A percentile compares a stretch with the other conserved stretches of the same genome.
Conservation (phyloP, 2,113 vertebrate species). For the Pica pica region DNA sequence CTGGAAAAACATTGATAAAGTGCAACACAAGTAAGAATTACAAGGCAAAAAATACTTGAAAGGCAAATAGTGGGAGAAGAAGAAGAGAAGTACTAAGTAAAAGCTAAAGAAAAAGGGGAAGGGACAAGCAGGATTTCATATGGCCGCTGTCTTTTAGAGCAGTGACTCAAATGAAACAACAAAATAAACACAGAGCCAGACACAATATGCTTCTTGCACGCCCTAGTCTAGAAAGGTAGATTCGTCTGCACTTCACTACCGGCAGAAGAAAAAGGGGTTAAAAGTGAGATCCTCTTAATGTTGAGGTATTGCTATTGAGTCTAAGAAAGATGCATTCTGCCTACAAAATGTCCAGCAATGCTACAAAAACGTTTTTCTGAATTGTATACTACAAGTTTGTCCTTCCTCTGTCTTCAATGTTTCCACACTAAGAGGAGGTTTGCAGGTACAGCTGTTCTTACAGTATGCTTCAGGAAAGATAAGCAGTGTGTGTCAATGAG, state of each 20-base stretch:
- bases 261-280: not conserved
- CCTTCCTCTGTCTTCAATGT: not conserved
- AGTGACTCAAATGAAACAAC: not conserved
- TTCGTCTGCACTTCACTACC: not conserved
- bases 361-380: not conserved
- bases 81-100: not conserved
- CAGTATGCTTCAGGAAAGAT: not conserved
- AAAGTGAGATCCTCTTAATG: not conserved
- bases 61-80: not conserved
- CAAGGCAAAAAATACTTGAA: not conserved
- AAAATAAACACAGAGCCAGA: not conserved
- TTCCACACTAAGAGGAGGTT: not conserved
- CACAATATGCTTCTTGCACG: not conserved
- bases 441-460: not conserved
- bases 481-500: not conserved
- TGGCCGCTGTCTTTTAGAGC: not conserved
- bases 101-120: not conserved
- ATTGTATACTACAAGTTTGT: not conserved
- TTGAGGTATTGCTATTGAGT: not conserved
- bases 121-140: not conserved
- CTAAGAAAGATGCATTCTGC: not conserved
- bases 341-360: not conserved
- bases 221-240: not conserved
- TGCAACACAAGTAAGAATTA: not conserved
- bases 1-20: constrained; percentile 56